Conservation (phyloP, 2,797 vertebrate species). For the Chanos chanos region DNA sequence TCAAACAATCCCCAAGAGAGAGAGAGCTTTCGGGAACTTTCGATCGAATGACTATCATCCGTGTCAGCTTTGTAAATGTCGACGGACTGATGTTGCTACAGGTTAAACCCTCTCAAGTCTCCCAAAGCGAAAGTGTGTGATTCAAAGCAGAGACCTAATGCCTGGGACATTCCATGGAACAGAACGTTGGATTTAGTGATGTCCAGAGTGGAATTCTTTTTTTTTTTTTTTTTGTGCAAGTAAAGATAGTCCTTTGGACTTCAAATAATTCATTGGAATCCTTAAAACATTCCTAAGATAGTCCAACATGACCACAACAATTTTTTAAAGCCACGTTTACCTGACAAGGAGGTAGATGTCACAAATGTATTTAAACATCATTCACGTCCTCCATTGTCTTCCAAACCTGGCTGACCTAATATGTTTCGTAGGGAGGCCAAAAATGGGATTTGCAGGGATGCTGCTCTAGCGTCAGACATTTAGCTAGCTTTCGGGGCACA, state of each 20-base stretch:
- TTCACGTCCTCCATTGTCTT: too few relatives aligned
- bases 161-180: conserved; percentile 7
- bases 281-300: neutral
- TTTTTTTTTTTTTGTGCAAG: too few relatives aligned
- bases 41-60: conserved; percentile 25
- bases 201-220: neutral
- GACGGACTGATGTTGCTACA: conserved; percentile 25
- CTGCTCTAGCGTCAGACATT: too few relatives aligned
- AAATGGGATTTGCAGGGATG: too few relatives aligned
- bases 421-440: too few relatives aligned
- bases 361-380: too few relatives aligned
- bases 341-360: too few relatives aligned
- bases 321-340: too few relatives aligned
- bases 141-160: neutral
- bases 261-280: too few relatives aligned
- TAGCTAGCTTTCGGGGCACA: too few relatives aligned
- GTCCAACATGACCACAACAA: too few relatives aligned
- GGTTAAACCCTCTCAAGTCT: conserved; percentile 1
- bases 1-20: conserved; percentile 17
- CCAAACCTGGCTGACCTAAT: too few relatives aligned
- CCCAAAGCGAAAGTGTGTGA: neutral
- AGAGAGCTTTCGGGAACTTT: conserved; percentile 15
- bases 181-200: neutral
- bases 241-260: neutral
- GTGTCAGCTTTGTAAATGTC: conserved; percentile 28